phyloP scores from a whole-genome alignment of 2,888 invertebrate species.

The Eristalinus sepulchralis region DNA sequence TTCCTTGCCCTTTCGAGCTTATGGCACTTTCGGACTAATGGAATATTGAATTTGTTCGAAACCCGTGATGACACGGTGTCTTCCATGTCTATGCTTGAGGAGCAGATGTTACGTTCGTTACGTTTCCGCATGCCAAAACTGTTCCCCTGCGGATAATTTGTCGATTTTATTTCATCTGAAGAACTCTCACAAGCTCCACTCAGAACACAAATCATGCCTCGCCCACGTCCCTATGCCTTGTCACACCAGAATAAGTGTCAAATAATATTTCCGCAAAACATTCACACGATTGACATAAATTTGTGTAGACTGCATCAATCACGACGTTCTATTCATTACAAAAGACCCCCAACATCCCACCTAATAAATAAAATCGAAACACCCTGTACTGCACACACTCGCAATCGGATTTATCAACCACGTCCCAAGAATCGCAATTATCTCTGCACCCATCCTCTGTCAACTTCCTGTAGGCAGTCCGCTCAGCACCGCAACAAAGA shows the following conservation, averaged over 20 bases:
- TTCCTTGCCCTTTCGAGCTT: too few relatives aligned
- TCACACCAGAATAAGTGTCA: constrained; percentile 15
- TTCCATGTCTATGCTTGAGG: too few relatives aligned
- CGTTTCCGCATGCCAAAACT: too few relatives aligned
- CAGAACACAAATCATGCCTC: too few relatives aligned
- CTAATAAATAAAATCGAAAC: constrained; percentile 41
- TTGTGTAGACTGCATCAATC: constrained; percentile 46
- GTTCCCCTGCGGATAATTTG: too few relatives aligned
- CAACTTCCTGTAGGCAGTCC: background rate
- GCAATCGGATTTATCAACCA: constrained; percentile 47
- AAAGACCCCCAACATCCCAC: constrained; percentile 44
- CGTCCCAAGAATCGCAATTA: constrained; percentile 59
- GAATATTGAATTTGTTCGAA: too few relatives aligned
- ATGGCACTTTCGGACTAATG: too few relatives aligned
- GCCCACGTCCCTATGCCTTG: too few relatives aligned
- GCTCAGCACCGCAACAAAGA: background rate
- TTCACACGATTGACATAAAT: constrained; percentile 44
- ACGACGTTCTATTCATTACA: constrained; percentile 52
- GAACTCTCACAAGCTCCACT: too few relatives aligned
- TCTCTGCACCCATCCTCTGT: constrained; percentile 38
- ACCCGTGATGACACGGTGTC: too few relatives aligned
- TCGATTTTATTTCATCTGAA: too few relatives aligned
- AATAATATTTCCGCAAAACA: constrained; percentile 20
- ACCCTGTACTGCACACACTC: background rate
- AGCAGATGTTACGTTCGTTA: too few relatives aligned